phyloP scores from a whole-genome alignment of 2,888 invertebrate genomes.

The Brenthis daphne region DNA sequence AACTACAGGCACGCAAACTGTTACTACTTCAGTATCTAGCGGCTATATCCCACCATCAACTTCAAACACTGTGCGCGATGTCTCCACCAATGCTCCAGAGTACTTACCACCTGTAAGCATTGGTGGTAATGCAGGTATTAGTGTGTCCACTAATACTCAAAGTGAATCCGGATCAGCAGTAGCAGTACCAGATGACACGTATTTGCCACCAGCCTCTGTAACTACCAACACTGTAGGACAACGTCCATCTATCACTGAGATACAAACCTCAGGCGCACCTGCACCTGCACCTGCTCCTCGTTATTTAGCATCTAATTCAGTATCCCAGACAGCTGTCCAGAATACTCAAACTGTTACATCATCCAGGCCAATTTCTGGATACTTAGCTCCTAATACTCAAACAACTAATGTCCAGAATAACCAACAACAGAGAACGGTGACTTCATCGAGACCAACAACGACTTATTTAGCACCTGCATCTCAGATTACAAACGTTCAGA shows the following conservation, averaged over 20 bases:
- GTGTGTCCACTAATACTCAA: conserved; percentile 39
- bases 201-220: conserved; percentile 48
- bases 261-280: conserved; percentile 19
- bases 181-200: conserved; percentile 45
- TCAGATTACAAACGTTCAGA: not conserved
- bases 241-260: conserved; percentile 13
- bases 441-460: conserved; percentile 40
- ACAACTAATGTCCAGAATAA: not conserved
- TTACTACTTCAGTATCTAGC: conserved; percentile 34
- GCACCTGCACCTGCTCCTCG: not conserved
- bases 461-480: conserved; percentile 25
- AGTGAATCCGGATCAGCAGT: conserved; percentile 33
- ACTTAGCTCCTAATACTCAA: conserved; percentile 43
- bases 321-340: conserved; percentile 39
- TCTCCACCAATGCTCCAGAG: conserved; percentile 65
- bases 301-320: conserved; percentile 23
- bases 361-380: conserved; percentile 12
- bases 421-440: conserved; percentile 5
- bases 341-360: conserved; percentile 26
- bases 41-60: conserved; percentile 43
- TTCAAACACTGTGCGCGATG: conserved; percentile 36
- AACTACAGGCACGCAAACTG: conserved; percentile 32
- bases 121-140: conserved; percentile 38
- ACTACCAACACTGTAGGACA: conserved; percentile 26
- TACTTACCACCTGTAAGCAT: conserved; percentile 61